Conservation (phyloP, 1,140 invertebrate genomes). For the Muscidifurax raptorellus region DNA sequence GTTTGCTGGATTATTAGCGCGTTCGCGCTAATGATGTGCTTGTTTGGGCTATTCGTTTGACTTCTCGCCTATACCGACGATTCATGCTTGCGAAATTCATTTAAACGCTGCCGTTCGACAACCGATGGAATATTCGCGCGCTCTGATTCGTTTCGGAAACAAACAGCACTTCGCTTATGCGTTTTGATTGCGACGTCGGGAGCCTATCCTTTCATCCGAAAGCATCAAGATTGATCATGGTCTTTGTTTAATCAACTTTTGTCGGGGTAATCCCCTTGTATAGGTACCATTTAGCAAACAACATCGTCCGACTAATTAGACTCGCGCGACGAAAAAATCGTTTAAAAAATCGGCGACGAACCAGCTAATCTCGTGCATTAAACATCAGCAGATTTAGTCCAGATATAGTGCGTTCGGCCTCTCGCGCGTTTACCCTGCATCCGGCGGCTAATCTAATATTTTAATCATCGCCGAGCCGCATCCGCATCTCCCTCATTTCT, state of each 20-base stretch:
- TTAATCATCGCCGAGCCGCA: constrained; percentile 1
- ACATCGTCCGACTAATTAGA: not conserved
- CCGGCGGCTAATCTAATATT: constrained; percentile 3
- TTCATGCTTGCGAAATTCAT: too few species aligned
- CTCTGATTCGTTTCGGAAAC: too few species aligned
- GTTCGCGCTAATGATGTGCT: not conserved
- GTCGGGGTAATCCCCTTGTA: too few species aligned
- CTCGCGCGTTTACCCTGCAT: not conserved
- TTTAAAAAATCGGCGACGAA: not conserved
- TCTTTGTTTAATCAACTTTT: too few species aligned
- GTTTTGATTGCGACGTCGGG: not conserved
- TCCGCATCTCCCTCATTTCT: not conserved
- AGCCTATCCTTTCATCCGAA: not conserved
- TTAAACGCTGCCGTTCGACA: too few species aligned
- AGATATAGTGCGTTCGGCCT: not conserved
- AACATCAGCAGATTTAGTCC: not conserved
- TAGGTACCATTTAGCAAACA: not conserved
- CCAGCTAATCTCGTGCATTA: constrained; percentile 8
- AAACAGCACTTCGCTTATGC: too few species aligned
- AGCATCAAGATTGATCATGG: not conserved
- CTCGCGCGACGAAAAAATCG: not conserved
- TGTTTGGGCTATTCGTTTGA: not conserved
- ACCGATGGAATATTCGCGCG: too few species aligned
- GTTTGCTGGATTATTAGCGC: not conserved
- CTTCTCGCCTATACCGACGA: too few species aligned